Evolutionary conservation across 2,113 vertebrate genomes (phyloP).

Genomic region (Acrocephalus arundinaceus): DNA sequence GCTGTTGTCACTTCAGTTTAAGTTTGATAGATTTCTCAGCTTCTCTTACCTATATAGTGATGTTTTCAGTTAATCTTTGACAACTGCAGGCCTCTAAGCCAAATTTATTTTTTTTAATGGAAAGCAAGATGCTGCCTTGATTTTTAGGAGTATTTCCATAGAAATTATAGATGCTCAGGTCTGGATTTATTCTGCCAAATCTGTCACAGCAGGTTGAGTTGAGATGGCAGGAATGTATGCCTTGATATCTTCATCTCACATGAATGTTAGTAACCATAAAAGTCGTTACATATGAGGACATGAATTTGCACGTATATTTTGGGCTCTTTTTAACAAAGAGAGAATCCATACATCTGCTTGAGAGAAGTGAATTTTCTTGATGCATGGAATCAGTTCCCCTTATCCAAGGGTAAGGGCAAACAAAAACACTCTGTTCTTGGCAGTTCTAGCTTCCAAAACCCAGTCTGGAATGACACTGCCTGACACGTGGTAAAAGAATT

Average conservation of each 20-base stretch:
- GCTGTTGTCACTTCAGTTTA: not conserved
- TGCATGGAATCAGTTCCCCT: not conserved
- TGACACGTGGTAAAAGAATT: not conserved
- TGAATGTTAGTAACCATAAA: not conserved
- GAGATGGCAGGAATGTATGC: not conserved
- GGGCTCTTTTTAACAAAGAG: not conserved
- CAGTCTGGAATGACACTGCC: not conserved
- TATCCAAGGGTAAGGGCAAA: not conserved
- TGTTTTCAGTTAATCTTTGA: not conserved
- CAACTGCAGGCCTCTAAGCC: not conserved
- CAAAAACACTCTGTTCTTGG: not conserved
- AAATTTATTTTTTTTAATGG: not conserved
- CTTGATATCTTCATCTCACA: not conserved
- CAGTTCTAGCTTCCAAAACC: not conserved
- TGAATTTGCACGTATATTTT: not conserved
- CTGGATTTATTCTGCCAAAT: not conserved
- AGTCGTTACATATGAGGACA: not conserved
- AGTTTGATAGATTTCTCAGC: not conserved
- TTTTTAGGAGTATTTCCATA: not conserved
- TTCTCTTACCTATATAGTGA: not conserved
- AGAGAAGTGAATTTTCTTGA: rapidly evolving
- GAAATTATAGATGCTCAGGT: not conserved
- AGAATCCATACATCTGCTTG: not conserved
- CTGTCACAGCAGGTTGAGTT: not conserved
- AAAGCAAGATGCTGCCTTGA: not conserved